Evolutionary conservation across 2,888 invertebrate species (phyloP).

Genomic region (Meganola albula): DNA sequence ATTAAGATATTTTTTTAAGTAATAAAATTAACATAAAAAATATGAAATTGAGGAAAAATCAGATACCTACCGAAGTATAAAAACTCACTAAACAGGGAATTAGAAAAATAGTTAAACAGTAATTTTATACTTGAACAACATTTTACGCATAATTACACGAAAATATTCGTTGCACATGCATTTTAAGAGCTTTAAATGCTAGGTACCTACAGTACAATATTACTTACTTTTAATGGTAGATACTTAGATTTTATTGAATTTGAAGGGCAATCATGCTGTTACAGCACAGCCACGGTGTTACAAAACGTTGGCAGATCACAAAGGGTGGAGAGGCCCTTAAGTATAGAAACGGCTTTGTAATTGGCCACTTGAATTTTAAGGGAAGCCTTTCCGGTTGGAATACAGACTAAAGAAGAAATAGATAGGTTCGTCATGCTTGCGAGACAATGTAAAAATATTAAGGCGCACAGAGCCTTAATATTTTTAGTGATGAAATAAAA

Average conservation of each 20-base stretch:
- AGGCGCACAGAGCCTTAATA: neutral
- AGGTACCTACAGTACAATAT: too few species aligned
- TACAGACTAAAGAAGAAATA: constrained; percentile 32
- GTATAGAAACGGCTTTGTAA: constrained; percentile 50
- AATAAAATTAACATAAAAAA: too few species aligned
- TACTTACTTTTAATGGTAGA: too few species aligned
- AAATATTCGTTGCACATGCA: constrained; percentile 18
- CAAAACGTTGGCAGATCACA: constrained; percentile 47
- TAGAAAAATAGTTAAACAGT: constrained; percentile 16
- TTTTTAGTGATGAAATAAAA: too few species aligned
- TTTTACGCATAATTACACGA: too few species aligned
- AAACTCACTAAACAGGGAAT: too few species aligned
- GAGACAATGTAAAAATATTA: neutral
- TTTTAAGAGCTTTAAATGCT: too few species aligned
- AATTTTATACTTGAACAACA: constrained; percentile 1
- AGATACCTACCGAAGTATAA: too few species aligned
- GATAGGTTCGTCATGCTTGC: constrained; percentile 11
- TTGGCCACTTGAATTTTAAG: constrained; percentile 70
- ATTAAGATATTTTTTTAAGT: too few species aligned
- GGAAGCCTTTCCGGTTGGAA: constrained; percentile 55
- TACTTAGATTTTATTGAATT: too few species aligned
- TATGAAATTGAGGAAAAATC: too few species aligned
- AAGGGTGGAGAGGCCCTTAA: constrained; percentile 26
- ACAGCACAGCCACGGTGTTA: constrained; percentile 52
- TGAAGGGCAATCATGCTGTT: constrained; percentile 32